These are phyloP conservation scores for Montifringilla adamsi DNA, from an alignment of 2,113 vertebrate genomes.

Conservation along the genomic window DNA sequence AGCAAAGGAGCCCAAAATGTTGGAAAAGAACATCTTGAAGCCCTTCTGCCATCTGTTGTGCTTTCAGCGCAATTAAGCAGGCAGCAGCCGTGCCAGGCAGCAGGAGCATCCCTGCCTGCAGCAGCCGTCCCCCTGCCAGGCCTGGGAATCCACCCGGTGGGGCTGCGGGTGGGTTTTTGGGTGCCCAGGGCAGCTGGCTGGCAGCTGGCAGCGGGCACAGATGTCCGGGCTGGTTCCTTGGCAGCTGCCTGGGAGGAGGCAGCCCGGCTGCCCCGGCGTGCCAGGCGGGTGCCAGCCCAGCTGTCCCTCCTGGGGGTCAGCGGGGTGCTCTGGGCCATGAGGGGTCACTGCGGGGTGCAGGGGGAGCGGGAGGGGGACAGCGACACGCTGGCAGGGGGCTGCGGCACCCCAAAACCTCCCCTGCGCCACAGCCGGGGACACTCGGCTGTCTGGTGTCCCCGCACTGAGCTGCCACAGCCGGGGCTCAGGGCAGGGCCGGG, in stretches of 20 bases:
- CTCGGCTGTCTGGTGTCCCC: fast-evolving
- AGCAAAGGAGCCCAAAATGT: neutral
- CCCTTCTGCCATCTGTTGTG: slow-evolving; percentile 58
- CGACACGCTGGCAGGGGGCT: fast-evolving
- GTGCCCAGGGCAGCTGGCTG: neutral
- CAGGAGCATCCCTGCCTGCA: neutral
- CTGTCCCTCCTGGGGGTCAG: neutral
- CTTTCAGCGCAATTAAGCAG: slow-evolving; percentile 56
- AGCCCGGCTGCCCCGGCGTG: fast-evolving
- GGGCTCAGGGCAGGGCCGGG: neutral
- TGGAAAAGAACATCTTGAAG: slow-evolving; percentile 50
- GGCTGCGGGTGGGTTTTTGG: neutral
- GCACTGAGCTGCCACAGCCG: fast-evolving
- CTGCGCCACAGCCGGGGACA: fast-evolving
- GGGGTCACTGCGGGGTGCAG: fast-evolving
- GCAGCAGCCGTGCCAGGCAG: slow-evolving; percentile 19
- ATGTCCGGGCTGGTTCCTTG: neutral
- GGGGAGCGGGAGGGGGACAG: neutral
- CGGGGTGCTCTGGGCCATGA: fast-evolving
- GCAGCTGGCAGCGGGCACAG: neutral
- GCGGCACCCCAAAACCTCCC: neutral
- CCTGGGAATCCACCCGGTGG: neutral
- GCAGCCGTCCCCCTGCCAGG: neutral
- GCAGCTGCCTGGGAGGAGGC: neutral
- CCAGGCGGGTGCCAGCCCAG: neutral